A percentile compares a stretch with the other conserved stretches of the same genome.
These are phyloP conservation scores for Drosophila repleta DNA, from an alignment of 1,140 invertebrate genomes.

Conservation along the genomic window DNA sequence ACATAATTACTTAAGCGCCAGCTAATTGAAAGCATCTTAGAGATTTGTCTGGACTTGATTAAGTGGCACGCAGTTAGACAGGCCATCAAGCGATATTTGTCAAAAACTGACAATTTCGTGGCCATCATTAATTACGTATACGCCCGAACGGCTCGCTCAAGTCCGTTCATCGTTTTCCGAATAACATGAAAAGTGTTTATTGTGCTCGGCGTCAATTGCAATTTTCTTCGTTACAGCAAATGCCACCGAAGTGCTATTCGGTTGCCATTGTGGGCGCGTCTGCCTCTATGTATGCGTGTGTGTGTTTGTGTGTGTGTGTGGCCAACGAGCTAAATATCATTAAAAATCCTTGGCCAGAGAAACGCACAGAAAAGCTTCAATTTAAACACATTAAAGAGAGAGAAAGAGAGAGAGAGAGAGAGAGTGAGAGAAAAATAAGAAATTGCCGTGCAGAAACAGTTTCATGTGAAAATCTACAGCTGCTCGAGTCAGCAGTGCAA, in stretches of 20 bases:
- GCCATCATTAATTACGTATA: conserved; percentile 70
- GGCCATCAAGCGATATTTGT: conserved; percentile 62
- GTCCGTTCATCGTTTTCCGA: conserved; percentile 11
- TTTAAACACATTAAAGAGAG: conserved; percentile 5
- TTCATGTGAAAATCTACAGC: conserved; percentile 17
- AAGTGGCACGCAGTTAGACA: conserved; percentile 57
- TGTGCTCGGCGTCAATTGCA: conserved; percentile 30
- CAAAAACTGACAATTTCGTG: conserved; percentile 64
- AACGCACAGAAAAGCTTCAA: conserved; percentile 16
- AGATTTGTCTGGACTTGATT: conserved; percentile 68
- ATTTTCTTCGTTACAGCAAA: conserved; percentile 31
- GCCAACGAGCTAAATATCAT: conserved; percentile 33
- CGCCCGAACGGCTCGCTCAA: conserved; percentile 24
- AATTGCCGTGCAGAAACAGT: background rate
- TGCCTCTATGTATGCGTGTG: no score
- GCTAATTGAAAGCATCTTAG: conserved; percentile 73
- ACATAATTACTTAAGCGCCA: conserved; percentile 71
- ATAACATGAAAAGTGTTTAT: conserved; percentile 53
- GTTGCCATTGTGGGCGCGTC: conserved; percentile 41
- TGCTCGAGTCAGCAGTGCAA: background rate
- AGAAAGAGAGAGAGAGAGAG: background rate
- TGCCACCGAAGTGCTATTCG: conserved; percentile 53
- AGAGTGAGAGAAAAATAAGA: background rate
- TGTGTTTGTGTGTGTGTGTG: no score
- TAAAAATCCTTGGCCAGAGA: conserved; percentile 27